Percentiles rank a stretch among this genome's conserved stretches.
These are phyloP conservation scores for Drosophila merina DNA, from an alignment of 2,888 invertebrate species.

Conservation along the genomic window DNA sequence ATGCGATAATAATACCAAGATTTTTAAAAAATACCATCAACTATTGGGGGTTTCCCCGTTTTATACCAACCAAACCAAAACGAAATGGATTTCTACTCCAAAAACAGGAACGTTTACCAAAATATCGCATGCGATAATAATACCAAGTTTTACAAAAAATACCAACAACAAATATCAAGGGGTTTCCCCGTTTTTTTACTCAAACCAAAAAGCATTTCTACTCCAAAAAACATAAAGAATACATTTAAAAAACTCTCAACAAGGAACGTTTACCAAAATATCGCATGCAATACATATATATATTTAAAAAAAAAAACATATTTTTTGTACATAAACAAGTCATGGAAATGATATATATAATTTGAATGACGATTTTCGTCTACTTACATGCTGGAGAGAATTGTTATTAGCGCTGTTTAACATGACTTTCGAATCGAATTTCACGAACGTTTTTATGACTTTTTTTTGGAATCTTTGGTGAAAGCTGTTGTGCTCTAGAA, in stretches of 20 bases:
- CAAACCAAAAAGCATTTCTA: background rate
- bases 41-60: too few relatives aligned
- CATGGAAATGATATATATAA: conserved; percentile 30
- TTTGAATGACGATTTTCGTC: conserved; percentile 53
- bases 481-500: conserved; percentile 28
- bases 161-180: too few relatives aligned
- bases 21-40: too few relatives aligned
- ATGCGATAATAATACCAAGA: too few relatives aligned
- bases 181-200: background rate
- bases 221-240: background rate
- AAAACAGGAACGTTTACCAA: too few relatives aligned
- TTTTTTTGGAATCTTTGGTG: conserved; percentile 32
- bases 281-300: background rate
- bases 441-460: conserved; percentile 51
- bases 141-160: too few relatives aligned
- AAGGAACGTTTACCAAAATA: background rate
- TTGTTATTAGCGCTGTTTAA: conserved; percentile 74
- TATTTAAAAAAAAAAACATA: background rate
- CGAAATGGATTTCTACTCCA: too few relatives aligned
- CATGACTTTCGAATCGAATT: conserved; percentile 68
- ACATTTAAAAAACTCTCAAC: background rate
- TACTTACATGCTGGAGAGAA: conserved; percentile 77
- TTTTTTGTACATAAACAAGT: conserved; percentile 12
- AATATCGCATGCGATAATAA: too few relatives aligned
- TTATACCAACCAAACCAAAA: too few relatives aligned